Conservation (phyloP, 23 tunicate genomes). For the Halocynthia roretzi region DNA sequence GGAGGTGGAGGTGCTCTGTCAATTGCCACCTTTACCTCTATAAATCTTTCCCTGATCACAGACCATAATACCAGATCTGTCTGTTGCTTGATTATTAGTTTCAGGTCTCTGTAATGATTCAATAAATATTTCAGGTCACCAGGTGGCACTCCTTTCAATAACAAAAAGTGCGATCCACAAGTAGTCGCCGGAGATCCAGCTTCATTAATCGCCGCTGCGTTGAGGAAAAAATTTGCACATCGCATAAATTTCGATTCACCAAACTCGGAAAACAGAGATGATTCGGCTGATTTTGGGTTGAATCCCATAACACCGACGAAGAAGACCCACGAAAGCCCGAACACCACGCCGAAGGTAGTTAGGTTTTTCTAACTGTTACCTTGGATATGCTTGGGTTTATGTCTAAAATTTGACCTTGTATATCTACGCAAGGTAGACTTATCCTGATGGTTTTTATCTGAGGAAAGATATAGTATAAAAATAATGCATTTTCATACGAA, state of each 20-base stretch:
- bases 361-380: neutral
- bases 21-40: too few relatives aligned
- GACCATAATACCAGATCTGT: too few relatives aligned
- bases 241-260: conserved; percentile 29
- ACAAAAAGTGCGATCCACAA: conserved; percentile 30
- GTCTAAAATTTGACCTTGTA: too few relatives aligned
- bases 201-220: conserved; percentile 81
- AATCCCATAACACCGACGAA: conserved; percentile 1
- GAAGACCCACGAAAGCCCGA: neutral
- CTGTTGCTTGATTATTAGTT: too few relatives aligned
- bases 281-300: conserved; percentile 14
- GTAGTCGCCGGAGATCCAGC: conserved; percentile 64
- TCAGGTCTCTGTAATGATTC: too few relatives aligned
- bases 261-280: conserved; percentile 15
- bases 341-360: conserved; percentile 14
- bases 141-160: conserved; percentile 69
- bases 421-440: too few relatives aligned
- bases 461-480: too few relatives aligned
- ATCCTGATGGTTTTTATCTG: too few relatives aligned
- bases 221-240: conserved; percentile 76
- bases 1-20: too few relatives aligned
- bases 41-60: too few relatives aligned
- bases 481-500: neutral
- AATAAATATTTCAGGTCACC: conserved; percentile 58
- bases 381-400: too few relatives aligned